Evolutionary conservation across 30 jellyfish, hydroid and myxozoan genomes (phyloP).

Genomic region (Hydra vulgaris): DNA sequence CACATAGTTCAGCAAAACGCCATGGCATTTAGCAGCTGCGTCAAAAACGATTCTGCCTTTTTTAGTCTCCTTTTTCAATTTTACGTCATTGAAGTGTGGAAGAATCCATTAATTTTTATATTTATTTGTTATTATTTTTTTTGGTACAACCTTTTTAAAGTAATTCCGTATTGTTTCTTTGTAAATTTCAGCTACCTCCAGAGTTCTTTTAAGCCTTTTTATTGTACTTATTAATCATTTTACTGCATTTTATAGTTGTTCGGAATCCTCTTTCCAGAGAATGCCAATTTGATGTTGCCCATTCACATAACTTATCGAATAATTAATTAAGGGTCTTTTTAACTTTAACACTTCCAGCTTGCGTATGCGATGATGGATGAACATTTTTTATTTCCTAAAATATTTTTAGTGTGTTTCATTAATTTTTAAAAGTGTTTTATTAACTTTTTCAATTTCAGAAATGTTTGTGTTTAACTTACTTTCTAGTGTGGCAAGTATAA

Average conservation of each 20-base stretch:
- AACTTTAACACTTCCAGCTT: too few relatives aligned
- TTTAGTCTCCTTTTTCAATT: too few relatives aligned
- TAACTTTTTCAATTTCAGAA: background rate
- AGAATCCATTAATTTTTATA: background rate
- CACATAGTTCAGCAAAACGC: too few relatives aligned
- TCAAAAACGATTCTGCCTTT: too few relatives aligned
- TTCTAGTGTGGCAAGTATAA: slow-evolving; percentile 6
- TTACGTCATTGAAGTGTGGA: slow-evolving; percentile 10
- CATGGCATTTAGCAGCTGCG: too few relatives aligned
- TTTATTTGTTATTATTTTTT: background rate
- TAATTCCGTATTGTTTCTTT: background rate
- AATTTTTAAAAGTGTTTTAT: too few relatives aligned
- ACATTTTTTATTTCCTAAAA: background rate
- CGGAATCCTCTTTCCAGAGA: background rate
- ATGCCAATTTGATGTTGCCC: slow-evolving; percentile 4
- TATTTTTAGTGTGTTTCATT: too few relatives aligned
- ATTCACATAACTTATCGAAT: too few relatives aligned
- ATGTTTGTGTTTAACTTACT: background rate
- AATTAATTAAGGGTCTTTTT: too few relatives aligned
- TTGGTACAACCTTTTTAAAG: background rate
- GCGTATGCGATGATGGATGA: background rate
- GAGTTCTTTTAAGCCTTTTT: background rate
- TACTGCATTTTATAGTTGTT: background rate
- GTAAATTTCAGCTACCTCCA: too few relatives aligned
- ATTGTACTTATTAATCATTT: background rate